Evolutionary conservation across 1,140 invertebrate genomes (phyloP).

Genomic region (Diorhabda elongata): DNA sequence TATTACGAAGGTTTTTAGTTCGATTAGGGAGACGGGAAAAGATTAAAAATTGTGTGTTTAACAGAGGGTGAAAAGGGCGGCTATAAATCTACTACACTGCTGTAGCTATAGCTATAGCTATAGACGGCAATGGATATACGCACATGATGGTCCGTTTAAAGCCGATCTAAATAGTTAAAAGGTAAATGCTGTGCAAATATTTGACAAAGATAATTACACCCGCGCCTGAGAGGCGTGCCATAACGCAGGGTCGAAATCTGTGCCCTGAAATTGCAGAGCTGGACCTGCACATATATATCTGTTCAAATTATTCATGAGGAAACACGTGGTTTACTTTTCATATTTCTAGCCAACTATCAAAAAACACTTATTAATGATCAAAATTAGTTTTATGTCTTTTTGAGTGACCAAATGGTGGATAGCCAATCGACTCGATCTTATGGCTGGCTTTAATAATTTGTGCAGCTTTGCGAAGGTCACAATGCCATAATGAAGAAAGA

Average conservation of each 20-base stretch:
- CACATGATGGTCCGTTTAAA: slow-evolving; percentile 23
- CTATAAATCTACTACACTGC: slow-evolving; percentile 4
- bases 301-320: no score
- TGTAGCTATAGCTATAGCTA: not conserved
- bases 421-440: no score
- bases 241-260: slow-evolving; percentile 3
- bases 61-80: slow-evolving; percentile 17
- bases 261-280: not conserved
- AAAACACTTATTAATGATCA: no score
- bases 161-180: slow-evolving; percentile 42
- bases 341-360: no score
- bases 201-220: slow-evolving; percentile 44
- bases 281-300: not conserved
- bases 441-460: no score
- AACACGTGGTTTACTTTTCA: no score
- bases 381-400: no score
- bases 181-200: slow-evolving; percentile 45
- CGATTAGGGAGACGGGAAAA: slow-evolving; percentile 7
- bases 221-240: slow-evolving; percentile 40
- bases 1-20: not conserved
- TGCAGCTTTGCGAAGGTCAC: no score
- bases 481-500: no score
- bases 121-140: slow-evolving; percentile 8
- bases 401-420: no score
- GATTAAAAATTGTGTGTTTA: slow-evolving; percentile 13